These are phyloP conservation scores for Parazoanthus darwini DNA, from an alignment of 92 coral and sea anemone species.

Conservation along the genomic window DNA sequence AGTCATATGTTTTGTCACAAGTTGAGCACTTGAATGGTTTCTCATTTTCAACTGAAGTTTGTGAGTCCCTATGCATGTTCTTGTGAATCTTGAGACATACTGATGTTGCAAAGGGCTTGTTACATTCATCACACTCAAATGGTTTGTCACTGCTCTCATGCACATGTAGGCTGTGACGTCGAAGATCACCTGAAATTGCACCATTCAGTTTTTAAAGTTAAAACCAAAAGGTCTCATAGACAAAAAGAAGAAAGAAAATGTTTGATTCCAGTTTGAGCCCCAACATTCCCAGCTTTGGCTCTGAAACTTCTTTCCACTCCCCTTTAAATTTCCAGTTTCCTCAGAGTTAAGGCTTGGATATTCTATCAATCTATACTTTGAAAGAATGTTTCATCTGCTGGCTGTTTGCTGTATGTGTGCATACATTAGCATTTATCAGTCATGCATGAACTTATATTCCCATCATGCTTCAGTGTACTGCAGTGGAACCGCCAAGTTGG, in stretches of 20 bases:
- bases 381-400: too few species aligned
- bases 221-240: neutral
- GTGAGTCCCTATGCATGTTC: slow-evolving; percentile 46
- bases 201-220: neutral
- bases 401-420: too few species aligned
- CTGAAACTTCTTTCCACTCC: too few species aligned
- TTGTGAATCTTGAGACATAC: slow-evolving; percentile 59
- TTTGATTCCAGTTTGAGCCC: neutral
- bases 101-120: slow-evolving; percentile 56
- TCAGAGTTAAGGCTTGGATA: too few species aligned
- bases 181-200: slow-evolving; percentile 76
- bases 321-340: too few species aligned
- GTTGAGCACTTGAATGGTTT: slow-evolving; percentile 52
- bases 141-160: slow-evolving; percentile 83
- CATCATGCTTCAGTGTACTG: too few species aligned
- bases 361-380: too few species aligned
- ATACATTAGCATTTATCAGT: too few species aligned
- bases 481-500: too few species aligned
- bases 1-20: slow-evolving; percentile 59
- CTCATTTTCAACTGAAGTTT: slow-evolving; percentile 42
- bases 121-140: slow-evolving; percentile 67
- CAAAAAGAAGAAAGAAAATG: too few species aligned
- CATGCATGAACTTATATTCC: too few species aligned
- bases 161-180: slow-evolving; percentile 91
- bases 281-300: too few species aligned